These are phyloP conservation scores for Linnaemya vulpina DNA, from an alignment of 2,888 invertebrate species.

Conservation along the genomic window DNA sequence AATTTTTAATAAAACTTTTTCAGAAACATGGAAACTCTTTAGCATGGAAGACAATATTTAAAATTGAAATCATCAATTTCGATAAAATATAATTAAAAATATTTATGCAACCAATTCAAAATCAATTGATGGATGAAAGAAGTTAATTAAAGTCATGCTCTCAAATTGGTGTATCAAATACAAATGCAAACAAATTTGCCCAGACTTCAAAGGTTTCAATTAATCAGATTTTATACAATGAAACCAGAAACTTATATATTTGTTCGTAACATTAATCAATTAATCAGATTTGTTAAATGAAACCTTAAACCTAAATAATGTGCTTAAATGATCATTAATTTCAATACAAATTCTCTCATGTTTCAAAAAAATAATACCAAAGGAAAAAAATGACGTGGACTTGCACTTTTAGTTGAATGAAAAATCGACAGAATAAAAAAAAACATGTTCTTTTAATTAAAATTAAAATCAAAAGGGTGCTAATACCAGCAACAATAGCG, in stretches of 20 bases:
- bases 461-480: conserved; percentile 61
- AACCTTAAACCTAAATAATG: conserved; percentile 20
- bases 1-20: too few species aligned
- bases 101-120: neutral
- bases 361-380: neutral
- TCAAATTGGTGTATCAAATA: neutral
- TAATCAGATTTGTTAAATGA: conserved; percentile 35
- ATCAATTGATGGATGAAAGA: neutral
- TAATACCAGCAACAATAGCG: conserved; percentile 52
- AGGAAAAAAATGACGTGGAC: neutral
- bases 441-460: conserved; percentile 61
- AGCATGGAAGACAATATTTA: neutral
- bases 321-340: conserved; percentile 54
- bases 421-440: conserved; percentile 15
- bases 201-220: neutral
- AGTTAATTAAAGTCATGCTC: neutral
- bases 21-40: too few species aligned
- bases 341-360: conserved; percentile 15
- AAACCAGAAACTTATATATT: conserved; percentile 21
- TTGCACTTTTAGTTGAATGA: conserved; percentile 48
- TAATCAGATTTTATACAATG: conserved; percentile 28
- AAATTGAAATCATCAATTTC: neutral
- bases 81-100: neutral
- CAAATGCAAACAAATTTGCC: neutral
- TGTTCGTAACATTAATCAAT: conserved; percentile 46